Conservation (phyloP, 2,888 invertebrate species). For the Pilophorus perplexus region DNA sequence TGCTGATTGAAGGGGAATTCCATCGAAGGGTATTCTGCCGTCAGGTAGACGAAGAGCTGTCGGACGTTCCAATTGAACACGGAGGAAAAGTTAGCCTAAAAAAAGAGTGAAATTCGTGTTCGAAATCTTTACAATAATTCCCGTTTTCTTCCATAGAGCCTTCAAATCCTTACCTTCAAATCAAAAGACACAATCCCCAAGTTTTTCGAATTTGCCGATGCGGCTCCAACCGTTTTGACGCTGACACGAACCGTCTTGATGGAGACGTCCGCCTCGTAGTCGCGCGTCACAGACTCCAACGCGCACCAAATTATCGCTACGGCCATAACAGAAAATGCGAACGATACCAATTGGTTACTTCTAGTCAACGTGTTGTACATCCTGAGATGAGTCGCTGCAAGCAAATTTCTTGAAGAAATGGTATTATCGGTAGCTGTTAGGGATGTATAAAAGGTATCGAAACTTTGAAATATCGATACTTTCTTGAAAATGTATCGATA, state of each 20-base stretch:
- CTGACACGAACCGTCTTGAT: constrained; percentile 5
- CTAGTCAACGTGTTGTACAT: constrained; percentile 89
- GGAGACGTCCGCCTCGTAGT: constrained; percentile 51
- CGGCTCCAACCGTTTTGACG: background rate
- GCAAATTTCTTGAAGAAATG: too few relatives aligned
- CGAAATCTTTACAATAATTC: too few relatives aligned
- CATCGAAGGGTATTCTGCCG: constrained; percentile 90
- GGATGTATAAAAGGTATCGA: too few relatives aligned
- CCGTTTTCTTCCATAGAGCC: too few relatives aligned
- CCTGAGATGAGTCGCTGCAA: too few relatives aligned
- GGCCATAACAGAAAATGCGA: constrained; percentile 91
- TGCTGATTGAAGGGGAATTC: constrained; percentile 84
- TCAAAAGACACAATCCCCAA: constrained; percentile 93
- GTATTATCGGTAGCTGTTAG: too few relatives aligned
- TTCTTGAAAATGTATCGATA: too few relatives aligned
- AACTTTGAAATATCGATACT: too few relatives aligned
- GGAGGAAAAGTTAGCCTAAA: constrained; percentile 79
- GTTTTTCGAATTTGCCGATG: constrained; percentile 63
- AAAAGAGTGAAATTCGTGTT: too few relatives aligned
- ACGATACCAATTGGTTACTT: constrained; percentile 93
- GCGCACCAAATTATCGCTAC: constrained; percentile 94
- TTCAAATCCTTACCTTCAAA: constrained; percentile 54
- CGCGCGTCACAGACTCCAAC: constrained; percentile 86
- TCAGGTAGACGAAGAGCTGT: constrained; percentile 92
- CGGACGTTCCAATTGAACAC: constrained; percentile 99